Evolutionary conservation across 1,140 invertebrate species (phyloP).

Genomic region (Magallana ariakensis): DNA sequence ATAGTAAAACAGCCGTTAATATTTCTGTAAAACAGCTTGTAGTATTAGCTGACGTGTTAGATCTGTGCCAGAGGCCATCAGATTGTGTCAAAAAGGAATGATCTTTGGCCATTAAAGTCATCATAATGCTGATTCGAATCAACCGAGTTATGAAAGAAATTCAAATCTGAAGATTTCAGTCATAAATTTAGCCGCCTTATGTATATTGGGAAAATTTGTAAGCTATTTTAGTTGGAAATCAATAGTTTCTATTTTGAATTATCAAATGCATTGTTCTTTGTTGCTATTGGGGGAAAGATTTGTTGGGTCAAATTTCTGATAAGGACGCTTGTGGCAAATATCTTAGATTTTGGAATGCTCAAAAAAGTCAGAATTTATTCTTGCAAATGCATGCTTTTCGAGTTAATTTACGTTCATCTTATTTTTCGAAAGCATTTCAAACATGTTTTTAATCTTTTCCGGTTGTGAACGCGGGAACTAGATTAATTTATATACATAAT

Average conservation of each 20-base stretch:
- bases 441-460: too few species aligned
- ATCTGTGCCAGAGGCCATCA: neutral
- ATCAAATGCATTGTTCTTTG: constrained; percentile 6
- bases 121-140: neutral
- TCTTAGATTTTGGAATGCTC: too few species aligned
- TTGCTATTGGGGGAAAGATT: neutral
- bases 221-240: neutral
- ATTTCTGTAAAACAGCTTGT: neutral
- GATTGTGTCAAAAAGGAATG: constrained; percentile 4
- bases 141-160: constrained; percentile 33
- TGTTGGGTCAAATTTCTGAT: neutral
- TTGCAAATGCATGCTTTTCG: too few species aligned
- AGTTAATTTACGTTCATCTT: too few species aligned
- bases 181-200: neutral
- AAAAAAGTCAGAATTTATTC: too few species aligned
- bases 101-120: neutral
- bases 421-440: too few species aligned
- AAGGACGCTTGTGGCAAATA: too few species aligned
- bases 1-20: neutral
- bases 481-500: too few species aligned
- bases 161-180: neutral
- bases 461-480: too few species aligned
- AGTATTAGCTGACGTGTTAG: neutral
- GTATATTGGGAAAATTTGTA: neutral
- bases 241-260: neutral